Evolutionary conservation across 2,797 vertebrate species (phyloP).

Genomic region (Trematocara caparti): DNA sequence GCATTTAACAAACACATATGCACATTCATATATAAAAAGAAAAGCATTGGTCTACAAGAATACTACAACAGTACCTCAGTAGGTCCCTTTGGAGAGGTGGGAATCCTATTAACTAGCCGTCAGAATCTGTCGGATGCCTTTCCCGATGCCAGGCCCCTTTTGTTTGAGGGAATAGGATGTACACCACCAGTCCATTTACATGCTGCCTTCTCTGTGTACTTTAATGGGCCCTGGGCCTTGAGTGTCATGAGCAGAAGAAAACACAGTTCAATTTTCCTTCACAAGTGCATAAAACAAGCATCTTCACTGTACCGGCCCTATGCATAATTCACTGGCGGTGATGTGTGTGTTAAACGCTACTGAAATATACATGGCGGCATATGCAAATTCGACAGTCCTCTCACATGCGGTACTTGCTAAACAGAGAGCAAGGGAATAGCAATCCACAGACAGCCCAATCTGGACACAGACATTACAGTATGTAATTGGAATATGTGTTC

Average conservation of each 20-base stretch:
- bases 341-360: slow-evolving; percentile 88
- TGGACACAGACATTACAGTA: slow-evolving; percentile 48
- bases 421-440: slow-evolving; percentile 78
- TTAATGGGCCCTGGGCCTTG: slow-evolving; percentile 64
- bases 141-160: slow-evolving; percentile 23
- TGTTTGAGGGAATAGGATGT: slow-evolving; percentile 44
- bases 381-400: slow-evolving; percentile 88
- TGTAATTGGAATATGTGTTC: slow-evolving; percentile 22
- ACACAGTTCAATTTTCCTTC: slow-evolving; percentile 83
- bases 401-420: slow-evolving; percentile 71
- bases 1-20: slow-evolving; percentile 72
- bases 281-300: slow-evolving; percentile 81
- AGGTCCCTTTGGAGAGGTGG: slow-evolving; percentile 60
- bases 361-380: slow-evolving; percentile 96
- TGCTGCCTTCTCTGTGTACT: slow-evolving; percentile 43
- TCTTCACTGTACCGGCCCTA: slow-evolving; percentile 79
- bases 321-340: slow-evolving; percentile 93
- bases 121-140: slow-evolving; percentile 55
- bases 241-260: slow-evolving; percentile 62
- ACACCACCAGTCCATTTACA: slow-evolving; percentile 58
- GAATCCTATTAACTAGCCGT: slow-evolving; percentile 62
- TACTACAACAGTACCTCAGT: slow-evolving; percentile 57
- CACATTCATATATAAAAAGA: slow-evolving; percentile 39
- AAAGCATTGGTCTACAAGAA: slow-evolving; percentile 60
- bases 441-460: slow-evolving; percentile 48